Evolutionary conservation across 2,797 vertebrate genomes (phyloP).

Genomic region (Sebastes nivosus): DNA sequence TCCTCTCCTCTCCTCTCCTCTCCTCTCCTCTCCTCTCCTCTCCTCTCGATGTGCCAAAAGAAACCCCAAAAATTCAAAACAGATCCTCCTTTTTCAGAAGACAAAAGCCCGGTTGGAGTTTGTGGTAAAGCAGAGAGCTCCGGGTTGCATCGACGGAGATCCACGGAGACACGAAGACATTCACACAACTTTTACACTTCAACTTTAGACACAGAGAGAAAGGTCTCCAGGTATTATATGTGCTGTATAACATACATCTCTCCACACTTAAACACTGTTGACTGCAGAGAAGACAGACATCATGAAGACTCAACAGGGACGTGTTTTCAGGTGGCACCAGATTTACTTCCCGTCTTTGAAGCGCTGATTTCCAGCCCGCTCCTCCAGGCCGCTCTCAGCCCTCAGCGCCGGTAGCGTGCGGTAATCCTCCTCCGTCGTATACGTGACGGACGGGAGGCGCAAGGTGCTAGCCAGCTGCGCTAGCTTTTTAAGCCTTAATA

Average conservation of each 20-base stretch:
- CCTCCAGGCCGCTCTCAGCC: background rate
- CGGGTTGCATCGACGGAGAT: too few species aligned
- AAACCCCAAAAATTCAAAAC: too few species aligned
- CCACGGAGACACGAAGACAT: too few species aligned
- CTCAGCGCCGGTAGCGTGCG: constrained; percentile 38
- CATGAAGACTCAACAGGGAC: background rate
- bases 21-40: too few species aligned
- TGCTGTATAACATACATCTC: background rate
- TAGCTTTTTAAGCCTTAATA: constrained; percentile 66
- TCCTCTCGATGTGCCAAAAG: too few species aligned
- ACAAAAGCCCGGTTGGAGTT: background rate
- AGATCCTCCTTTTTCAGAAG: background rate
- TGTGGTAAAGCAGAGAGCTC: background rate
- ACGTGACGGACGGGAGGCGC: constrained; percentile 42
- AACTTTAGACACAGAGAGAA: background rate
- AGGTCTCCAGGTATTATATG: constrained; percentile 1
- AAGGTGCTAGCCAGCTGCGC: constrained; percentile 54
- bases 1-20: too few species aligned
- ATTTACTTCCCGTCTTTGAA: constrained; percentile 46
- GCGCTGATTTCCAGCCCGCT: constrained; percentile 19
- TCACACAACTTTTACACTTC: background rate
- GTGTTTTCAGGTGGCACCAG: background rate
- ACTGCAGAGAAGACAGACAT: background rate
- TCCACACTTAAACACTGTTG: constrained; percentile 1
- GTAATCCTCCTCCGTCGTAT: constrained; percentile 41